These are phyloP conservation scores for Stramonita haemastoma DNA, from an alignment of 2,888 invertebrate species.

Conservation along the genomic window DNA sequence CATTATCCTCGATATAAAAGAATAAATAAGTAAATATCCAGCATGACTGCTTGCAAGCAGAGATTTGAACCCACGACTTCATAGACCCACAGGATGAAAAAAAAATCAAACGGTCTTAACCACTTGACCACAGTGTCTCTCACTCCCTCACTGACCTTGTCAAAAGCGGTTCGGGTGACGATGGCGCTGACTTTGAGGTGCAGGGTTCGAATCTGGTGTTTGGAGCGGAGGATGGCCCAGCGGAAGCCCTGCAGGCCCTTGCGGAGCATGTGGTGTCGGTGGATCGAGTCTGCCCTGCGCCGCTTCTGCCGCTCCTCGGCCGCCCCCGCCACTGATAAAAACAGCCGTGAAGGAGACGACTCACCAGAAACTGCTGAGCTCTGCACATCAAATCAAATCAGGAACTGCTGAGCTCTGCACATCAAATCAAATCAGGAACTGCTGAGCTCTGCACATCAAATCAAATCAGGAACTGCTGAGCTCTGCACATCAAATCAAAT, in stretches of 20 bases:
- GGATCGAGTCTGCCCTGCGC: conserved; percentile 54
- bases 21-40: too few species aligned
- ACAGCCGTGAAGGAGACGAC: conserved; percentile 50
- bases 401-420: too few species aligned
- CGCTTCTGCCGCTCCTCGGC: conserved; percentile 51
- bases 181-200: conserved; percentile 55
- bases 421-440: too few species aligned
- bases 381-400: conserved; percentile 41
- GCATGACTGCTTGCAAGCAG: too few species aligned
- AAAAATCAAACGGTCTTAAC: too few species aligned
- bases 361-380: conserved; percentile 47
- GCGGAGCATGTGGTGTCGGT: conserved; percentile 57
- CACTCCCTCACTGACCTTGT: conserved; percentile 58
- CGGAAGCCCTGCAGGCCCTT: conserved; percentile 68
- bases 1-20: too few species aligned
- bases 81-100: too few species aligned
- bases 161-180: conserved; percentile 54
- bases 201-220: conserved; percentile 61
- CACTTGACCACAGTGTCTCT: too few species aligned
- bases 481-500: too few species aligned
- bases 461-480: too few species aligned
- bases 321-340: conserved; percentile 57
- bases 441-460: too few species aligned
- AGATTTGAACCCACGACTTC: too few species aligned
- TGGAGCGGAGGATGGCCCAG: conserved; percentile 67